These are phyloP conservation scores for Coregonus ussuriensis DNA, from an alignment of 2,797 vertebrate species.

Conservation along the genomic window DNA sequence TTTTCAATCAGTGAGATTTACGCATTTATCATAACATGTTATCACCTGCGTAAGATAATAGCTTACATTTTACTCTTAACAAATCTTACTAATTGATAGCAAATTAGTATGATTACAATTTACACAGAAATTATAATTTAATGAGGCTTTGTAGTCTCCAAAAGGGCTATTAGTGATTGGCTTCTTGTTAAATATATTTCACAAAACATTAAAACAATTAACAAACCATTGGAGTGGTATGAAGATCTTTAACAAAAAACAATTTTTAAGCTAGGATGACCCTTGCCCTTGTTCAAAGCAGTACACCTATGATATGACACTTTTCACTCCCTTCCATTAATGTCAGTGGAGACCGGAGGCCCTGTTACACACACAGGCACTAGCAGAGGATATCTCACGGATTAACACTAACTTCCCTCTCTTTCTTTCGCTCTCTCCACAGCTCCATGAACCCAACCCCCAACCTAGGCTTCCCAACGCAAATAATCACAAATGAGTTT, in stretches of 20 bases:
- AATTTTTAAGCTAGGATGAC: slow-evolving; percentile 8
- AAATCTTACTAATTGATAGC: background rate
- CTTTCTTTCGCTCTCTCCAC: slow-evolving; percentile 25
- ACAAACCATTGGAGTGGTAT: background rate
- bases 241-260: background rate
- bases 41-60: background rate
- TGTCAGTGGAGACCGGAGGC: slow-evolving; percentile 53
- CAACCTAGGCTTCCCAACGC: slow-evolving; percentile 29
- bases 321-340: slow-evolving; percentile 60
- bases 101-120: background rate
- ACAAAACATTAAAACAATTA: background rate
- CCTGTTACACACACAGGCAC: slow-evolving; percentile 22
- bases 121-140: background rate
- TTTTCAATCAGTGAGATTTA: background rate
- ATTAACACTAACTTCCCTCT: slow-evolving; percentile 40
- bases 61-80: background rate
- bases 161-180: background rate
- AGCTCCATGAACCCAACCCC: slow-evolving; percentile 19
- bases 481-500: slow-evolving; percentile 53
- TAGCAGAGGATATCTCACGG: slow-evolving; percentile 47
- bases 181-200: background rate
- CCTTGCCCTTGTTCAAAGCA: slow-evolving; percentile 18
- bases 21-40: background rate
- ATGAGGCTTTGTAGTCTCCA: background rate
- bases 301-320: slow-evolving; percentile 36